Base-by-base conservation (phyloP, 2,888 invertebrate species). In the Pachycephus smyrnensis region DNA sequence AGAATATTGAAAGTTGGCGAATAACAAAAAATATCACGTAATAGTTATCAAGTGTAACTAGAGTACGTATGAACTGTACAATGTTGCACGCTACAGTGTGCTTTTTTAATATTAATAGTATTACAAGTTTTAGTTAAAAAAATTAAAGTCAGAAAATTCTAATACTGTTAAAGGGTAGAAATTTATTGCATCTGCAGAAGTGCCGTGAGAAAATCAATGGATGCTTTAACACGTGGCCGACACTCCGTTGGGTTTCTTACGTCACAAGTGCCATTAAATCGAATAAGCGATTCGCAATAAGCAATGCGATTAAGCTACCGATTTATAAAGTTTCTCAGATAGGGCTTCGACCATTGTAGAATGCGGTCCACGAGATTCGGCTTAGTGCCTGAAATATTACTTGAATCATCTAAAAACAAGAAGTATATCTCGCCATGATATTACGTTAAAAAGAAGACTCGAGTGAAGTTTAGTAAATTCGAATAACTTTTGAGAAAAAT, bases 211-310 rank as follows among this genome's bases (percentile, higher is more conserved):
- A 80, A 82, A 80, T 82, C 78, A 80, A 82, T 81, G 75, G 77
- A 75, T 69, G 76, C 69, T 23, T 74, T 12, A 75, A 79, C 80
- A 81, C 80, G 80, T 81, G 79, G 79, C 71, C 75, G 75, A 81
- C 75, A 75, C 79, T 69, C 75, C 12, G 71, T 79, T 33, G 12
- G 12, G 12, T 11, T 1, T 75, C 79, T 85, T 84, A 81, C 82
- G 81, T 86, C 84, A 84, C 84, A 85, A 85, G 84, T 83, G 85
- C 82, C 79, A 85, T 86, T 80, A 85, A 86, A 87, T 88, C 83
- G 83, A 85, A 83, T 83, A 83, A 82, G 81, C 80, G 84, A 83
- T 83, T 74, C 80, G 75, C 2, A 81, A 80, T 80, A 81, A 83
- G 77, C 83, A 85, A 88, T 85, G 85, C 83, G 87, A 88, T 88